Conservation (phyloP, 2,113 vertebrate species). For the Lucifuga dentata region DNA sequence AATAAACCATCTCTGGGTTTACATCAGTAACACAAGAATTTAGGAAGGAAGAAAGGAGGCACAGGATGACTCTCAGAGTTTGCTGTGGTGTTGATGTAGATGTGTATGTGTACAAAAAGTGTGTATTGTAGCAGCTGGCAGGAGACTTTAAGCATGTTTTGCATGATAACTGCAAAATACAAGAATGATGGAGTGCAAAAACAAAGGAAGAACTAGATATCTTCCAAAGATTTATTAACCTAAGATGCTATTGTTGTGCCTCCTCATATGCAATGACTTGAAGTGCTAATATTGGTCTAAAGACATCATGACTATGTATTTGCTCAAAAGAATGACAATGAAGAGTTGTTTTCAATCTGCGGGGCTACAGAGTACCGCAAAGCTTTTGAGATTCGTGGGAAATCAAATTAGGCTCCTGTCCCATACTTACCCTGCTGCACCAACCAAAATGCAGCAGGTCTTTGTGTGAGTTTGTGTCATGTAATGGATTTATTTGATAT, state of each 20-base stretch:
- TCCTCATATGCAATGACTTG: too few species aligned
- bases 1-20: constrained; percentile 54
- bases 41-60: not conserved
- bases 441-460: constrained; percentile 9
- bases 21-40: constrained; percentile 12
- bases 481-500: constrained; percentile 22
- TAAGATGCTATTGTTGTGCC: too few species aligned
- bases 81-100: too few species aligned
- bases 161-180: too few species aligned
- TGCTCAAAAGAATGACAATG: not conserved
- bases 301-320: constrained; percentile 17
- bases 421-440: not conserved
- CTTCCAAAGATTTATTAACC: constrained; percentile 21
- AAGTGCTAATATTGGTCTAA: not conserved
- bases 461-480: constrained; percentile 9
- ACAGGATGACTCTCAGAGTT: not conserved
- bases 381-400: constrained; percentile 6
- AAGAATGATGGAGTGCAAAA: not conserved
- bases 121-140: constrained; percentile 31
- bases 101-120: too few species aligned
- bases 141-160: constrained; percentile 15
- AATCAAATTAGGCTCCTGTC: not conserved
- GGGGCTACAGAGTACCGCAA: not conserved
- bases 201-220: constrained; percentile 28
- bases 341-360: not conserved